Conservation (phyloP, 2,797 vertebrate species). For the Furcifer pardalis region DNA sequence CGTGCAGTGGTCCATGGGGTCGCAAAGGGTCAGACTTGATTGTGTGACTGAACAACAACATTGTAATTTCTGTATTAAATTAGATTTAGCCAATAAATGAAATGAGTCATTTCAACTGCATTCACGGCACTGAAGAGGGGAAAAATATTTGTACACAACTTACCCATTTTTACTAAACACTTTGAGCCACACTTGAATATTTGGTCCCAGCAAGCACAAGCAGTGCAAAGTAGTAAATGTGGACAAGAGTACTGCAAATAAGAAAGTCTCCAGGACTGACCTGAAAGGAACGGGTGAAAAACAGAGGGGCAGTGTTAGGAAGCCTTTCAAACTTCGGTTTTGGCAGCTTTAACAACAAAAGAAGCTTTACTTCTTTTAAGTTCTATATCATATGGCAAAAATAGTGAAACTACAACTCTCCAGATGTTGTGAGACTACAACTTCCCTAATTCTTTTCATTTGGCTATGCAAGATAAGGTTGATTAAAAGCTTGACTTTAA, state of each 20-base stretch:
- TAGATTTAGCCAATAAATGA: neutral
- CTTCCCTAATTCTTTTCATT: neutral
- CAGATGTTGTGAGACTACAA: neutral
- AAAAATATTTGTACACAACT: conserved; percentile 49
- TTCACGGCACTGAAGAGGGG: neutral
- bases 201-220: conserved; percentile 93
- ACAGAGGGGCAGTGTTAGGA: neutral
- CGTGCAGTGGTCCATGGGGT: too few species aligned
- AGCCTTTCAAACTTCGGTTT: neutral
- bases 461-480: neutral
- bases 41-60: too few species aligned
- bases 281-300: conserved; percentile 71
- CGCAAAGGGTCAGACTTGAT: too few species aligned
- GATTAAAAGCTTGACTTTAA: neutral
- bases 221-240: conserved; percentile 91
- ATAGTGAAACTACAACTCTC: neutral
- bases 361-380: neutral
- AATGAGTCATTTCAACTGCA: neutral
- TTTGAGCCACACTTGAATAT: conserved; percentile 91
- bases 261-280: conserved; percentile 90
- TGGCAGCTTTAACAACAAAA: neutral
- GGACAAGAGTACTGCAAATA: conserved; percentile 88
- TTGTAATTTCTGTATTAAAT: neutral
- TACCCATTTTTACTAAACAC: conserved; percentile 97
- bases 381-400: neutral